A percentile compares a stretch with the other conserved stretches of the same genome.
Evolutionary conservation across 2,888 invertebrate genomes (phyloP).

Genomic region (Amiota minor): DNA sequence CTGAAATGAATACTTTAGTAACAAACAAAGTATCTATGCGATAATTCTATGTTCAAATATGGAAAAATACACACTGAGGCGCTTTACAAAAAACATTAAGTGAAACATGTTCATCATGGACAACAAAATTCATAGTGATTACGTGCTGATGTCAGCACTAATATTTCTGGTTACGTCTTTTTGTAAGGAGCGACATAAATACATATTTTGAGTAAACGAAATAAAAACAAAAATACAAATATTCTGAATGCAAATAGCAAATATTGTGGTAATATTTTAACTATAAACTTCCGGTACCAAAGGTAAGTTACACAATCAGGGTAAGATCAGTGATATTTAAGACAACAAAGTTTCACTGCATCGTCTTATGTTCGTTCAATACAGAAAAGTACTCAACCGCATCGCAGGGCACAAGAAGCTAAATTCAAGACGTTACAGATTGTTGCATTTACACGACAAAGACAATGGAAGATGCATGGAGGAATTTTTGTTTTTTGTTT

Average conservation of each 20-base stretch:
- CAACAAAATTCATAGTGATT: no score
- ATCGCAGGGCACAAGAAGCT: background rate
- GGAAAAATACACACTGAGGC: no score
- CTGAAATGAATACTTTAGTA: no score
- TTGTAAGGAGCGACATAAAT: background rate
- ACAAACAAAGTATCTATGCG: no score
- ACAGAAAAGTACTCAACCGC: conserved; percentile 63
- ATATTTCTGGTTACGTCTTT: background rate
- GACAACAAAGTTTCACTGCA: background rate
- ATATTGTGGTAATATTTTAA: background rate
- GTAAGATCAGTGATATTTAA: background rate
- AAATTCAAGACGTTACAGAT: no score
- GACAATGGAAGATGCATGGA: no score
- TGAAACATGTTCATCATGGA: no score
- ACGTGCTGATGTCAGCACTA: background rate
- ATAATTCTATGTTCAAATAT: no score
- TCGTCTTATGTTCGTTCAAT: conserved; percentile 44
- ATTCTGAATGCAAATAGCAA: background rate
- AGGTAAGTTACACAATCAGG: background rate
- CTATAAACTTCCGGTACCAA: conserved; percentile 17
- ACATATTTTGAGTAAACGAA: background rate
- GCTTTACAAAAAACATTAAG: no score
- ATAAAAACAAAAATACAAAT: background rate
- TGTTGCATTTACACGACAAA: no score
- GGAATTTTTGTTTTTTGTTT: background rate